These are phyloP conservation scores for Steinernema khuongi DNA, from an alignment of 1,140 invertebrate species.

Conservation along the genomic window DNA sequence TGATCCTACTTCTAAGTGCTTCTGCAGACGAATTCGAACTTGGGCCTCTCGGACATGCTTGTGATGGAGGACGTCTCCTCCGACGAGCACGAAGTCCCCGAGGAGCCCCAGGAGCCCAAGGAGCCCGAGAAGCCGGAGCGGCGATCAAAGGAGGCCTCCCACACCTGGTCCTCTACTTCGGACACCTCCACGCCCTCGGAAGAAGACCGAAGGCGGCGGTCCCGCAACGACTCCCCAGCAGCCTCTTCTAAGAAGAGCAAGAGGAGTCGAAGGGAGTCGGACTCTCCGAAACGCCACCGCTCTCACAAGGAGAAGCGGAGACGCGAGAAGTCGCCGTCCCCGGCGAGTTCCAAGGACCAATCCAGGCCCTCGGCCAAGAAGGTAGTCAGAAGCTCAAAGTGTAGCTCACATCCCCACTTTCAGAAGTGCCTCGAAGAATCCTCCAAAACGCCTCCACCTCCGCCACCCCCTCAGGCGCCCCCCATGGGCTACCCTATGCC, in stretches of 20 bases:
- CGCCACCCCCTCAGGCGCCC: not conserved
- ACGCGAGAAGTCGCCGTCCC: not conserved
- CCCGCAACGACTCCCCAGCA: not conserved
- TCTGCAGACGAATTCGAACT: not conserved
- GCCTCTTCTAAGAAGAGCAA: too few relatives aligned
- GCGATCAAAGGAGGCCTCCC: conserved; percentile 18
- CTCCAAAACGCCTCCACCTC: not conserved
- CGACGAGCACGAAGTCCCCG: conserved; percentile 2
- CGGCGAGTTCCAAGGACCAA: not conserved
- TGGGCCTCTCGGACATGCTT: not conserved
- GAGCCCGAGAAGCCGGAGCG: not conserved
- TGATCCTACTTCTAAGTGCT: not conserved
- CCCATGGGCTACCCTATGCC: not conserved
- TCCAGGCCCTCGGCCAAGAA: not conserved
- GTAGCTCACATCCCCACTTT: not conserved
- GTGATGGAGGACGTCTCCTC: conserved; percentile 22
- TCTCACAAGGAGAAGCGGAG: too few relatives aligned
- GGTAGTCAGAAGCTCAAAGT: not conserved
- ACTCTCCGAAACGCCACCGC: too few relatives aligned
- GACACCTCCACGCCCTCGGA: not conserved
- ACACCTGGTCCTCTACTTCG: conserved; percentile 4
- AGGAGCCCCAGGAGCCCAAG: not conserved
- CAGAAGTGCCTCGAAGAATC: not conserved
- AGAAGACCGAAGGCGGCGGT: not conserved
- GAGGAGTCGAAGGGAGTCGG: too few relatives aligned